Evolutionary conservation across 2,797 vertebrate species (phyloP), one percentile per base, ranked within the genome.

Genomic region (Mastacembelus armatus): DNA sequence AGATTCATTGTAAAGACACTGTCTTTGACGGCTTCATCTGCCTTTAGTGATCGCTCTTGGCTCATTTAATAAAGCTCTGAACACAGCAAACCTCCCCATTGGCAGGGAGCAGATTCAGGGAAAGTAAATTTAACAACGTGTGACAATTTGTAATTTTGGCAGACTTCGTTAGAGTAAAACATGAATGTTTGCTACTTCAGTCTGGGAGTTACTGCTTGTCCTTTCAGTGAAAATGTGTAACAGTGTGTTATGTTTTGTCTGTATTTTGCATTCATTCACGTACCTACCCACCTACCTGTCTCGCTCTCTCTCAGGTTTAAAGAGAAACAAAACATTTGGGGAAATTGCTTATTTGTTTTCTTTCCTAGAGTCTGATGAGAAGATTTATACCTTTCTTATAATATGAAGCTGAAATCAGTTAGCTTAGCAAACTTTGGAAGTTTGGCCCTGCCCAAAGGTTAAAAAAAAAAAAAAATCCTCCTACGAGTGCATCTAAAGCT

Each of bases 1-100:
- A 4, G 18, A 38, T 45, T 22, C 0, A 54, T 59, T 49, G 26
- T 47, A 22, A 40, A 54, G 33, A 60, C 2, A 9, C 30, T 40
- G 14, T 5, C n/a, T 57, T 56, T 61, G 51, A 71, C 57, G 61
- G 60, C 42, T 35, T 36, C 15, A 58, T 71, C 35, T 68, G 29
- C 14, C 43, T 49, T 27, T 14, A 32, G 26, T 60, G n/a, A 33
- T 59, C 22, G 38, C 48, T 44, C 61, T 55, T 64, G 27, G 39
- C 45, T 55, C 48, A 10, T 59, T 52, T 47, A 30, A 36, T 57
- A 54, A 49, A 52, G 22, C 38, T 35, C 63, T 36, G 10, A 19
- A 18, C 39, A 27, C 12, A 27, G 18, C 33, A 38, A 66, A 58
- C 12, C 6, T 48, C n/a, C 2, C 24, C 0, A 22, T 59, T 58